Percentiles rank a stretch among this genome's conserved stretches.
Conservation (phyloP, 1,140 invertebrate species). For the Pinna nobilis region DNA sequence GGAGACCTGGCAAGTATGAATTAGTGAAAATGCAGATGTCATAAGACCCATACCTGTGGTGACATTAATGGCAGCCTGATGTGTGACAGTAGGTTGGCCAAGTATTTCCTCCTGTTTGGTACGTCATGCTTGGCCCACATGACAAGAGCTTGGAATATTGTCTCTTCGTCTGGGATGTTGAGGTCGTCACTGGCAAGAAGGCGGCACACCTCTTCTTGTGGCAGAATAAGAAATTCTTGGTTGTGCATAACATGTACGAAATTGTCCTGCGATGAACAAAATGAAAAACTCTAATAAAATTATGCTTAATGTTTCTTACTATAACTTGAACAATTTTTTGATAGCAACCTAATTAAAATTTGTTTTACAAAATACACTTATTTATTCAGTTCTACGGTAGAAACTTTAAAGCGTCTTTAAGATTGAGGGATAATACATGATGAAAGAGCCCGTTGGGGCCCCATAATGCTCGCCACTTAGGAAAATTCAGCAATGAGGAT, state of each 20-base stretch:
- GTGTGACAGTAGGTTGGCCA: slow-evolving; percentile 83
- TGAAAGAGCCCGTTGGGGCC: too few relatives aligned
- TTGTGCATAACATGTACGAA: slow-evolving; percentile 87
- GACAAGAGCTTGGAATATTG: slow-evolving; percentile 90
- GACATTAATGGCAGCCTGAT: slow-evolving; percentile 90
- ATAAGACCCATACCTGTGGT: slow-evolving; percentile 87
- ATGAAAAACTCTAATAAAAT: neutral
- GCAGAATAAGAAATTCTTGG: slow-evolving; percentile 92
- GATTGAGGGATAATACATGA: too few relatives aligned
- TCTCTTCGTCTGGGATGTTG: slow-evolving; percentile 92
- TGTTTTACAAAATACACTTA: neutral
- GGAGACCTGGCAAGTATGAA: too few relatives aligned
- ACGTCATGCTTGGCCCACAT: slow-evolving; percentile 90
- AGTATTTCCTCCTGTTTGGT: slow-evolving; percentile 81
- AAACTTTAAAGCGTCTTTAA: too few relatives aligned
- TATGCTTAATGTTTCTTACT: too few relatives aligned
- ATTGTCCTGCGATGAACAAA: slow-evolving; percentile 76
- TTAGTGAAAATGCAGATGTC: too few relatives aligned
- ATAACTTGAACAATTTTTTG: too few relatives aligned
- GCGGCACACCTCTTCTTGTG: slow-evolving; percentile 86
- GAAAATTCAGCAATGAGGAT: too few relatives aligned
- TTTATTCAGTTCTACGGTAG: neutral
- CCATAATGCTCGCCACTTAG: too few relatives aligned
- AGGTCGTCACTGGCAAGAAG: slow-evolving; percentile 93
- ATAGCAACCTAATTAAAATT: neutral